These are phyloP conservation scores for Luperina testacea DNA, from an alignment of 2,888 invertebrate species.

Conservation along the genomic window DNA sequence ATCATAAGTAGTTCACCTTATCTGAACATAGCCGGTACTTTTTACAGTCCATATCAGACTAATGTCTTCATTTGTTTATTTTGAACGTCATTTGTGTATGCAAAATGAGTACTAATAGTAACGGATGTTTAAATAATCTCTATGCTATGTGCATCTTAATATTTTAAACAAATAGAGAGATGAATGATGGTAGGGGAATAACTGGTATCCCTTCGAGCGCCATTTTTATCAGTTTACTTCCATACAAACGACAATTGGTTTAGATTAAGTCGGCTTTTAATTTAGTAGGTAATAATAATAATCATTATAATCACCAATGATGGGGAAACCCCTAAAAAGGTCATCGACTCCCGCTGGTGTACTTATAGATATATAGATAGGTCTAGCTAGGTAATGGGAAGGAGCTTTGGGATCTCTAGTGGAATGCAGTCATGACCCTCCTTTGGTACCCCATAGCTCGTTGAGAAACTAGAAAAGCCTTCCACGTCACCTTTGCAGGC, in stretches of 20 bases:
- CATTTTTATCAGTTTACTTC: slow-evolving; percentile 9
- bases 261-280: background rate
- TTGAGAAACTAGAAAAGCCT: too few species aligned
- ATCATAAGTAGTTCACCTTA: slow-evolving; percentile 13
- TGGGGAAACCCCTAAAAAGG: background rate
- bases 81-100: slow-evolving; percentile 37
- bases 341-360: background rate
- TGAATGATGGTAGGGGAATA: slow-evolving; percentile 33
- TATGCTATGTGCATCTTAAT: slow-evolving; percentile 37
- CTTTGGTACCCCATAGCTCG: too few species aligned
- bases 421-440: too few species aligned
- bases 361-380: background rate
- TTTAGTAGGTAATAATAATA: background rate
- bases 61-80: slow-evolving; percentile 56
- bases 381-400: background rate
- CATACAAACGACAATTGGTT: background rate
- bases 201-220: slow-evolving; percentile 17
- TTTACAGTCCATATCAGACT: slow-evolving; percentile 26
- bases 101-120: slow-evolving; percentile 37
- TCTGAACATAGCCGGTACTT: slow-evolving; percentile 29
- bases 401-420: too few species aligned
- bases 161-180: slow-evolving; percentile 21
- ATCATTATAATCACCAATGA: too few species aligned
- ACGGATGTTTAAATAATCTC: slow-evolving; percentile 58
- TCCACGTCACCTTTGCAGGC: background rate